A percentile compares a stretch with the other conserved stretches of the same genome.
Evolutionary conservation across 2,888 invertebrate genomes (phyloP).

Genomic region (Pterostichus madidus): DNA sequence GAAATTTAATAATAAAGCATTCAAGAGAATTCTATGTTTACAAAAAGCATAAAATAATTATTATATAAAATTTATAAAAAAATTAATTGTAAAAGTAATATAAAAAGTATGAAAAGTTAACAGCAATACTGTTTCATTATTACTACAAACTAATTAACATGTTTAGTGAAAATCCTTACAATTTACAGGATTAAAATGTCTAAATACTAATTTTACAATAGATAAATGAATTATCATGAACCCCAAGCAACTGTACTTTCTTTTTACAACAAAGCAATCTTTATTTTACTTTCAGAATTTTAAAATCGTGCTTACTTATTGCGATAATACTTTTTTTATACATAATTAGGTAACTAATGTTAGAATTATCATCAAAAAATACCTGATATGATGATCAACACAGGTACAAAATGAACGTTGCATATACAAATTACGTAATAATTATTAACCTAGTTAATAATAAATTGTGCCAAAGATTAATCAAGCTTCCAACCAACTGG

Average conservation of each 20-base stretch:
- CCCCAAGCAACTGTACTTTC: constrained; percentile 64
- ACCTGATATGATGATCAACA: constrained; percentile 60
- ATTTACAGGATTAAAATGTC: constrained; percentile 61
- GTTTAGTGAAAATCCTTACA: constrained; percentile 57
- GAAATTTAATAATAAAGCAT: constrained; percentile 32
- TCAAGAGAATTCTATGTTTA: constrained; percentile 2
- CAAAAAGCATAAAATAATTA: constrained; percentile 35
- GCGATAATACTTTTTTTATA: constrained; percentile 49
- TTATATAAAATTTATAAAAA: neutral
- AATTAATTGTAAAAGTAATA: constrained; percentile 27
- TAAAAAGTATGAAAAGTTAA: constrained; percentile 49
- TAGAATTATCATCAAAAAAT: constrained; percentile 41
- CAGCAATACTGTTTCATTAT: constrained; percentile 56
- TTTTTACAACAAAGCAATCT: constrained; percentile 65
- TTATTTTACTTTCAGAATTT: constrained; percentile 47
- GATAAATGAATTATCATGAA: constrained; percentile 50
- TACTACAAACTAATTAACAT: constrained; percentile 63
- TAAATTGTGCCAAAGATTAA: constrained; percentile 64
- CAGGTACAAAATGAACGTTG: constrained; percentile 57
- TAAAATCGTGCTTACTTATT: constrained; percentile 62
- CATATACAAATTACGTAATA: constrained; percentile 40
- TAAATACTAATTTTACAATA: constrained; percentile 59
- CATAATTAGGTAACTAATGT: constrained; percentile 15
- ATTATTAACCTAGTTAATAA: constrained; percentile 33
- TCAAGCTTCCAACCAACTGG: constrained; percentile 69